Base-by-base conservation (phyloP, 2,888 invertebrate genomes). In the Carcina quercana region DNA sequence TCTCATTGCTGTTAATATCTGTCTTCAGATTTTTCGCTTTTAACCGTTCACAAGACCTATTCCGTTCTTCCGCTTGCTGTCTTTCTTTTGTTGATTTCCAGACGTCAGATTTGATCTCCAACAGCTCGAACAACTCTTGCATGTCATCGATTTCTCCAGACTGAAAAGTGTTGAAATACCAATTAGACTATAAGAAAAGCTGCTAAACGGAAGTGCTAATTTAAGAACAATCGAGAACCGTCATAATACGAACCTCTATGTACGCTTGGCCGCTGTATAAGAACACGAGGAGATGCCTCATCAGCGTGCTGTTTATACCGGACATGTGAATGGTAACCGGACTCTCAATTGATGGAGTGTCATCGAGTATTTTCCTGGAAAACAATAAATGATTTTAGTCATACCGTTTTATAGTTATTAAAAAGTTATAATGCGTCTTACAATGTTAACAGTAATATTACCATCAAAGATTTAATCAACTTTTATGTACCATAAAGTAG, bases 191-290 rank as follows among this genome's bases (percentile, higher is more conserved):
- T n/a, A n/a, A n/a, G n/a, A n/a, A n/a, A n/a, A n/a, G n/a, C n/a
- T n/a, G n/a, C n/a, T n/a, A n/a, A n/a, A n/a, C n/a, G n/a, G n/a
- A n/a, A n/a, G n/a, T n/a, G n/a, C n/a, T n/a, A n/a, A n/a, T n/a
- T n/a, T n/a, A n/a, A n/a, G n/a, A n/a, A n/a, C n/a, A n/a, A n/a
- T n/a, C n/a, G n/a, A n/a, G n/a, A n/a, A n/a, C n/a, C n/a, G n/a
- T n/a, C n/a, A n/a, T 24, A 12, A 19, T 50, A 49, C 74, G 72
- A 64, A 92, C 92, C 86, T 91, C 91, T 50, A 92, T 90, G 52
- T 90, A 89, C 43, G 93, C 93, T 79, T 94, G 93, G 37, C 94
- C 94, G 52, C 93, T 93, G 71, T 95, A 95, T 34, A 94, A 78
- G 68, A 94, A 94, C 59, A 94, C 91, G 57, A 95, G 87, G 53